phyloP scores from a whole-genome alignment of 1,140 invertebrate species.

The Trichonephila clavipes region DNA sequence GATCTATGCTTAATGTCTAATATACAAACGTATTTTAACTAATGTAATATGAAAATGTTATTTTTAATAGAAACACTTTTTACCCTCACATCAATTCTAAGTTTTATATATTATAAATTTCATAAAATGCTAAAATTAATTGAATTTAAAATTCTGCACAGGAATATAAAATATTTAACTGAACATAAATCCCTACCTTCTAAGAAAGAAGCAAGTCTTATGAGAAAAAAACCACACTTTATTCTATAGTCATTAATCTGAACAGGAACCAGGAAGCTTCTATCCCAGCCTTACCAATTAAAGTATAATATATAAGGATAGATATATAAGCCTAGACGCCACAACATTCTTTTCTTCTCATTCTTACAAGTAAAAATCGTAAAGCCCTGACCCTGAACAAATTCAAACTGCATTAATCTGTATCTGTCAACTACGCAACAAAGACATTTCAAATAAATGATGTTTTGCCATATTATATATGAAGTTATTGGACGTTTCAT shows the following conservation, averaged over 20 bases:
- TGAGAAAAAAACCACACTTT: not conserved
- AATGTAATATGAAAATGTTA: too few species aligned
- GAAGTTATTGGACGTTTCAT: not conserved
- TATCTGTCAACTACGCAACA: constrained; percentile 44
- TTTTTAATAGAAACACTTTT: too few species aligned
- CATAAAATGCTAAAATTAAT: too few species aligned
- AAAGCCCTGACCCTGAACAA: constrained; percentile 36
- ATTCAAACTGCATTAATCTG: constrained; percentile 41
- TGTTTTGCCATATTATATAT: constrained; percentile 42
- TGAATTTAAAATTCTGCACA: too few species aligned
- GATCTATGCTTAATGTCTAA: too few species aligned
- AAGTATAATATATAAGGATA: constrained; percentile 13
- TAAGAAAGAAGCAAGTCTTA: not conserved
- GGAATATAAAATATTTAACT: too few species aligned
- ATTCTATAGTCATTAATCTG: not conserved
- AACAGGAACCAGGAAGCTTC: not conserved
- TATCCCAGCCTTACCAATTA: constrained; percentile 42
- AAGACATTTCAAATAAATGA: constrained; percentile 56
- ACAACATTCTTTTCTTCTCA: not conserved
- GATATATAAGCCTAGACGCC: constrained; percentile 16
- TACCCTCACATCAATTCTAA: too few species aligned
- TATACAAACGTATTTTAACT: too few species aligned
- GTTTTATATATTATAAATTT: too few species aligned
- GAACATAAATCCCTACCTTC: too few species aligned
- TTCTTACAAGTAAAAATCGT: constrained; percentile 38